Evolutionary conservation across 2,888 invertebrate species (phyloP).

Genomic region (Elmis aenea): DNA sequence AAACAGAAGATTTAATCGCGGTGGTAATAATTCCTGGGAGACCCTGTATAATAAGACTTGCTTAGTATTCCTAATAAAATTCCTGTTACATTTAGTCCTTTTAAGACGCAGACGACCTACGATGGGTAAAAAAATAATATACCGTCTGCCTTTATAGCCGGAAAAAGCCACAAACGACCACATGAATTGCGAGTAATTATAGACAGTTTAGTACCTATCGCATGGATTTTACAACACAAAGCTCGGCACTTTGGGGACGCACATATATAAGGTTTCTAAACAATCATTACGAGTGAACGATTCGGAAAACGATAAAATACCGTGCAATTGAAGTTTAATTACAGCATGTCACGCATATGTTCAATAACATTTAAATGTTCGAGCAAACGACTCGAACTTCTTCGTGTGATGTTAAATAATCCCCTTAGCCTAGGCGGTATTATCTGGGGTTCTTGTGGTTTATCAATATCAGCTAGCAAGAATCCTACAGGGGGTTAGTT

Average conservation of each 20-base stretch:
- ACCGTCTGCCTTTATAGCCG: no score
- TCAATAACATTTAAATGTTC: slow-evolving; percentile 16
- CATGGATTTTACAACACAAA: slow-evolving; percentile 10
- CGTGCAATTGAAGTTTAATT: slow-evolving; percentile 20
- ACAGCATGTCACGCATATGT: slow-evolving; percentile 20
- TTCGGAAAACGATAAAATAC: slow-evolving; percentile 14
- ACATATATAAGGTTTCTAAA: slow-evolving; percentile 17
- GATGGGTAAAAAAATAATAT: no score
- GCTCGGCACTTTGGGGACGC: no score
- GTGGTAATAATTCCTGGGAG: no score
- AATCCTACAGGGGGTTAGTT: slow-evolving; percentile 14
- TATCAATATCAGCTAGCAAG: slow-evolving; percentile 19
- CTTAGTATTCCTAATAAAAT: no score
- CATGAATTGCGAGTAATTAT: slow-evolving; percentile 14
- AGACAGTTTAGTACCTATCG: slow-evolving; percentile 11
- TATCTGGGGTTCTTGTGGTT: slow-evolving; percentile 19
- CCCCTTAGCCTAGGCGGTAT: slow-evolving; percentile 10
- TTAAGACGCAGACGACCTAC: no score
- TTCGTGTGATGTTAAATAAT: slow-evolving; percentile 13
- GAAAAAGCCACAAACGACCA: slow-evolving; percentile 9
- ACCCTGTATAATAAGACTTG: no score
- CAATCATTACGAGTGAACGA: slow-evolving; percentile 16
- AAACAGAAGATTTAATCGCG: no score
- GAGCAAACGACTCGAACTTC: slow-evolving; percentile 9
- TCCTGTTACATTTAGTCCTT: no score